Evolutionary conservation across 2,113 vertebrate genomes (phyloP), one percentile per base, ranked within the genome.

Genomic region (Oreochromis aureus): DNA sequence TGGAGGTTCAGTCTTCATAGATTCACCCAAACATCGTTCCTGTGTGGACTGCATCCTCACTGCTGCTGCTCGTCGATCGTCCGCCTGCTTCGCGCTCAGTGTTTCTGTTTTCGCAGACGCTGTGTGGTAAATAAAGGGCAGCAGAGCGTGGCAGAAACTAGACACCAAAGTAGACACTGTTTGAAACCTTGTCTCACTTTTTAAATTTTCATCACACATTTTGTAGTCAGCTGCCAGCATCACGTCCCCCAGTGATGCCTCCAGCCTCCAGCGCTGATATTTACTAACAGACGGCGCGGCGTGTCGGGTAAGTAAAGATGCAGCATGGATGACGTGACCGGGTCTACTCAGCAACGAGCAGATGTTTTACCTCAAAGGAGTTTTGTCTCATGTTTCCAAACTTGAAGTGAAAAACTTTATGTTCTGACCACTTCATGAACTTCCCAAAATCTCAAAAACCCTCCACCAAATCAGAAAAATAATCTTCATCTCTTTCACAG

Each of bases 21-120:
- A 16, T 44, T 73, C 10, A 44, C 66, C 24, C 32, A 66, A 7
- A 73, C 39, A 48, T 41, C 24, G 22, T 16, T 73, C 66, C 39
- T 16, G 22, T 0, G 3, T 76, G 46, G 41, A 30, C 16, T 3
- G 1, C 13, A 0, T 71, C 66, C 66, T 44, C 66, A 16, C 6
- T 3, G 30, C 58, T 61, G 58, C 8, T 3, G 58, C 58, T 2
- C 0, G 16, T 18, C 59, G 5, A 4, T 46, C 6, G 1, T 30
- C 71, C 0, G 4, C 44, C 71, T 4, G 10, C 71, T 78, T 78
- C 10, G 0, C 1, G 10, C 27, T 4, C 71, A n/a, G 73, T 18
- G 44, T 78, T 32, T 19, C 3, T 76, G 6, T 32, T 19, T 19
- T 1, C 2, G 1, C 71, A 48, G 24, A 48, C 9, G 6, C 69